These are phyloP conservation scores for Thumatha senex DNA, from an alignment of 2,888 invertebrate species.

Conservation along the genomic window DNA sequence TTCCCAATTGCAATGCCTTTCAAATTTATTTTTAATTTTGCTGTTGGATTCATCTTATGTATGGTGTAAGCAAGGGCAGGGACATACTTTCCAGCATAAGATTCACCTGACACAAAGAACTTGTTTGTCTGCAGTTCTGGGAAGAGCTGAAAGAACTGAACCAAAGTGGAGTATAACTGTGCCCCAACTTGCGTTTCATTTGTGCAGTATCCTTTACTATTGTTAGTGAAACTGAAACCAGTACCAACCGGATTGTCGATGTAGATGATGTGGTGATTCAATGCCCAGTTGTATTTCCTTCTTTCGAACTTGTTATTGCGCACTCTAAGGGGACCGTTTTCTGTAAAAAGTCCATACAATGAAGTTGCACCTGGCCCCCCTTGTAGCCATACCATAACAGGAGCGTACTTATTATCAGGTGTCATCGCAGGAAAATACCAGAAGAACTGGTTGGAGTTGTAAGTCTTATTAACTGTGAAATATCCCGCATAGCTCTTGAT, in stretches of 20 bases:
- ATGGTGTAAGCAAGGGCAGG: conserved; percentile 91
- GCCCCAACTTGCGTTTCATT: conserved; percentile 92
- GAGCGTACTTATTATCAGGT: conserved; percentile 80
- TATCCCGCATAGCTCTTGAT: conserved; percentile 91
- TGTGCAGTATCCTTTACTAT: conserved; percentile 89
- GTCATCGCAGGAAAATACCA: conserved; percentile 94
- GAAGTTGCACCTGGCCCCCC: conserved; percentile 94
- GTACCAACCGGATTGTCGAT: conserved; percentile 97
- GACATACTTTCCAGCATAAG: conserved; percentile 91
- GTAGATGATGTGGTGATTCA: conserved; percentile 91
- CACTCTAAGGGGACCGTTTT: conserved; percentile 89
- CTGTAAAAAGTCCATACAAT: conserved; percentile 90
- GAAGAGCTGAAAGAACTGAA: conserved; percentile 93
- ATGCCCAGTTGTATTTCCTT: conserved; percentile 91
- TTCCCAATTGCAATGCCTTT: conserved; percentile 91
- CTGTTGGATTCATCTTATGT: conserved; percentile 84
- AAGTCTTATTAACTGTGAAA: conserved; percentile 91
- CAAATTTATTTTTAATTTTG: conserved; percentile 87
- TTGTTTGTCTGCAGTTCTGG: conserved; percentile 88
- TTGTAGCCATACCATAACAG: conserved; percentile 92
- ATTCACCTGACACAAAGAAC: conserved; percentile 95
- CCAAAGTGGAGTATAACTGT: conserved; percentile 89
- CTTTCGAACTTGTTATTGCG: conserved; percentile 69
- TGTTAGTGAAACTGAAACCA: conserved; percentile 94
- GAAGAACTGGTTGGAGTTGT: conserved; percentile 93